phyloP scores from a whole-genome alignment of 2,113 vertebrate genomes.

The Ctenodactylus gundi region DNA sequence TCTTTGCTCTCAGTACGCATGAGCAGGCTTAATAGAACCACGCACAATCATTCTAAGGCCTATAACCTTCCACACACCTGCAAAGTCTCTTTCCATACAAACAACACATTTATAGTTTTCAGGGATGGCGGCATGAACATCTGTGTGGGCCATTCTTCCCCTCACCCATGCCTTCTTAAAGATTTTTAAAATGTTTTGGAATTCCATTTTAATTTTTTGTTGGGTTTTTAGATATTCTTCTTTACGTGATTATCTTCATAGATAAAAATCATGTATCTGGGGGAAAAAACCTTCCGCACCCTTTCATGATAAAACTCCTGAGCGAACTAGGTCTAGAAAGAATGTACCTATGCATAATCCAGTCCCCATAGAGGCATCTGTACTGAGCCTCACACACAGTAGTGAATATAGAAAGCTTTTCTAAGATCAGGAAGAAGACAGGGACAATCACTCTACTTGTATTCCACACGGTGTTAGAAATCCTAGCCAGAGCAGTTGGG shows the following conservation, averaged over 20 bases:
- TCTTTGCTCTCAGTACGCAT: neutral
- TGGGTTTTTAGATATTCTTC: neutral
- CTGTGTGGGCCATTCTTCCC: neutral
- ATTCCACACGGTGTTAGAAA: neutral
- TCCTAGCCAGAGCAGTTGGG: neutral
- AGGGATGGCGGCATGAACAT: neutral
- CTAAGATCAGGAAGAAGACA: neutral
- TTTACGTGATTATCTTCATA: neutral
- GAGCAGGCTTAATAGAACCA: neutral
- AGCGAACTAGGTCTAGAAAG: neutral
- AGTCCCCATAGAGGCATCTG: neutral
- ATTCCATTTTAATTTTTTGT: neutral
- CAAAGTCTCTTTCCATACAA: neutral
- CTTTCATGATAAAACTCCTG: neutral
- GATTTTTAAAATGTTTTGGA: neutral
- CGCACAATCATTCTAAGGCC: neutral
- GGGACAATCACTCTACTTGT: neutral
- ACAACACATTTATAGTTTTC: neutral
- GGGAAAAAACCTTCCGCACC: neutral
- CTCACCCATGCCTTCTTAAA: neutral
- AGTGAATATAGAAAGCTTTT: neutral
- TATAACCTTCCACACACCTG: neutral
- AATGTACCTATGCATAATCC: neutral
- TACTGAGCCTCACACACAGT: neutral
- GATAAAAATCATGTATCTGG: neutral